Evolutionary conservation across 2,113 vertebrate species (phyloP).

Genomic region (Setophaga coronata): DNA sequence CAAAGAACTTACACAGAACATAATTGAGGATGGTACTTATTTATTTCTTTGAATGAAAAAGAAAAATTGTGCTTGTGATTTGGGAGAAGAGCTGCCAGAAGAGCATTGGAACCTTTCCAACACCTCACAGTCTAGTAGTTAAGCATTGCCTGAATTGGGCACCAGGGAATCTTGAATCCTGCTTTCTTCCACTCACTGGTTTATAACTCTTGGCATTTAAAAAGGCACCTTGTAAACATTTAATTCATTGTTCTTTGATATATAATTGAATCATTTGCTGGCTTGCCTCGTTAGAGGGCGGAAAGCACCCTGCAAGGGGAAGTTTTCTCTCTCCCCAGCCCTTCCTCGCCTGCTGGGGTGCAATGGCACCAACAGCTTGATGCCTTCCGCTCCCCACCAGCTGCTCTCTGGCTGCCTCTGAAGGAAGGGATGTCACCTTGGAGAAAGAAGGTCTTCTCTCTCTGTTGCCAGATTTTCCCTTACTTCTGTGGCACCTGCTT

Average conservation of each 20-base stretch:
- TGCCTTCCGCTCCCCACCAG: not conserved
- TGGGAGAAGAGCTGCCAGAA: constrained; percentile 39
- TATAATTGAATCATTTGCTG: constrained; percentile 38
- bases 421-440: not conserved
- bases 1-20: not conserved
- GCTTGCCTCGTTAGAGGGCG: constrained; percentile 42
- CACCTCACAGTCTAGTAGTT: constrained; percentile 62
- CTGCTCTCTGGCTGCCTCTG: not conserved
- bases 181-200: constrained; percentile 54
- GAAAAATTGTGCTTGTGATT: constrained; percentile 56
- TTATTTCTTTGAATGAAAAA: constrained; percentile 51
- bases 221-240: constrained; percentile 57
- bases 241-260: constrained; percentile 42
- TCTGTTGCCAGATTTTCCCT: not conserved
- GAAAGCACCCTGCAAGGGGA: constrained; percentile 45
- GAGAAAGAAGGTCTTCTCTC: not conserved
- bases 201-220: constrained; percentile 44
- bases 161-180: constrained; percentile 11
- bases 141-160: constrained; percentile 58
- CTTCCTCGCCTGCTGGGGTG: not conserved
- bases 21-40: constrained; percentile 17
- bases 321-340: not conserved
- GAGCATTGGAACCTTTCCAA: constrained; percentile 38
- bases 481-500: not conserved
- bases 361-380: not conserved